These are phyloP conservation scores for Drosophila cognata DNA, from an alignment of 2,888 invertebrate species.

Conservation along the genomic window DNA sequence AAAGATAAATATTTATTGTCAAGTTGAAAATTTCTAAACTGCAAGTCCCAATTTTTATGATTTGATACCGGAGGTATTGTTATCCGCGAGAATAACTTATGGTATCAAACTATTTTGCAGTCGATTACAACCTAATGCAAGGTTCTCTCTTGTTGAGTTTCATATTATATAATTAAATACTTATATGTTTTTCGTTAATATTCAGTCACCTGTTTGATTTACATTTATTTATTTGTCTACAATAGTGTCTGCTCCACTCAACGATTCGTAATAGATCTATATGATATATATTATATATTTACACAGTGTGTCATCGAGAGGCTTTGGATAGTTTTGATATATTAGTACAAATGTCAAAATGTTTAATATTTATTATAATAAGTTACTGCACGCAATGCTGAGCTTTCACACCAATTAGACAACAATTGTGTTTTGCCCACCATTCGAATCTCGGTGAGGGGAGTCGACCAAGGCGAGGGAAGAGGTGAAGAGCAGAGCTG, in stretches of 20 bases:
- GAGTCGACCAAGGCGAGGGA: not conserved
- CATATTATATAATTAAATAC: not conserved
- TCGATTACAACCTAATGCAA: no score
- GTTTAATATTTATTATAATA: not conserved
- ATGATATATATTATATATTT: not conserved
- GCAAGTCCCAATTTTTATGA: not conserved
- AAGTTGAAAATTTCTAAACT: not conserved
- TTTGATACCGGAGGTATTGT: no score
- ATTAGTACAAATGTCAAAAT: not conserved
- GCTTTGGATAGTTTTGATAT: not conserved
- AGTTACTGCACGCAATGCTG: not conserved
- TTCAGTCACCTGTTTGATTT: no score
- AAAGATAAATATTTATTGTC: not conserved
- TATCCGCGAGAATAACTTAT: no score
- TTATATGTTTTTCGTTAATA: no score
- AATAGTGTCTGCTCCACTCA: no score
- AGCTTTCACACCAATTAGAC: conserved; percentile 12
- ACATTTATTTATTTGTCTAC: no score
- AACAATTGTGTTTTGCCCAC: conserved; percentile 16
- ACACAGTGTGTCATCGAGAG: not conserved
- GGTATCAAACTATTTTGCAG: no score
- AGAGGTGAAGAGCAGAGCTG: conserved; percentile 47
- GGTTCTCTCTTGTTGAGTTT: not conserved
- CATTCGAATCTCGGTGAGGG: not conserved
- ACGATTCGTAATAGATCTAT: not conserved